Conservation (phyloP, 1,140 invertebrate species). For the Cyphomyrmex costatus region DNA sequence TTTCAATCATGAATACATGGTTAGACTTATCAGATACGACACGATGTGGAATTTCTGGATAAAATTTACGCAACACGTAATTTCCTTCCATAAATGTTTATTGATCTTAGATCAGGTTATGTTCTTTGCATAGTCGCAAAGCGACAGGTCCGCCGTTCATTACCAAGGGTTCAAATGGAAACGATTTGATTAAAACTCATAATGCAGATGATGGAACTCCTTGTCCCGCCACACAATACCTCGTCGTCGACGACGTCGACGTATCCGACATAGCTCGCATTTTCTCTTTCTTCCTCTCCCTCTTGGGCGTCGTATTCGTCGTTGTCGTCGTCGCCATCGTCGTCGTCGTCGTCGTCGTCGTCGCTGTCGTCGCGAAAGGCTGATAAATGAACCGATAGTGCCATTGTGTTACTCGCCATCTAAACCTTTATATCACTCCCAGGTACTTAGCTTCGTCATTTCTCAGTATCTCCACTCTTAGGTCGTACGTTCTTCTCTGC, state of each 20-base stretch:
- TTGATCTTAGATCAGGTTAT: slow-evolving; percentile 37
- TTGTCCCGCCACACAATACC: slow-evolving; percentile 77
- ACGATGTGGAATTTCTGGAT: neutral
- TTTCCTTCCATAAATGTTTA: neutral
- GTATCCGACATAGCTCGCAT: slow-evolving; percentile 68
- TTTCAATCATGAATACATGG: neutral
- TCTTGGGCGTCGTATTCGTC: slow-evolving; percentile 52
- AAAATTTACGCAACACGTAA: neutral
- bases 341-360: slow-evolving; percentile 63
- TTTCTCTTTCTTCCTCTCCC: slow-evolving; percentile 58
- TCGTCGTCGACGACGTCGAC: slow-evolving; percentile 74
- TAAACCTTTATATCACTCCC: slow-evolving; percentile 80
- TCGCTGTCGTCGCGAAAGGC: slow-evolving; percentile 76
- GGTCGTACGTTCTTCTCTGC: slow-evolving; percentile 20
- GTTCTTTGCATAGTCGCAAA: slow-evolving; percentile 4
- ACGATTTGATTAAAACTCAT: slow-evolving; percentile 86
- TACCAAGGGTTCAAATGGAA: slow-evolving; percentile 75
- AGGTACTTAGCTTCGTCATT: slow-evolving; percentile 61
- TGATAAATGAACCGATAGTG: slow-evolving; percentile 87
- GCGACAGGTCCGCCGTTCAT: slow-evolving; percentile 32
- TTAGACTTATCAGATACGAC: neutral
- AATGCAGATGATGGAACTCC: slow-evolving; percentile 82
- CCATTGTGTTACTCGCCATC: slow-evolving; percentile 82
- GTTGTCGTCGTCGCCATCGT: slow-evolving; percentile 52
- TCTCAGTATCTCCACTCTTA: slow-evolving; percentile 62